Conservation (phyloP, 2,113 vertebrate genomes). For the Myxocyprinus asiaticus region DNA sequence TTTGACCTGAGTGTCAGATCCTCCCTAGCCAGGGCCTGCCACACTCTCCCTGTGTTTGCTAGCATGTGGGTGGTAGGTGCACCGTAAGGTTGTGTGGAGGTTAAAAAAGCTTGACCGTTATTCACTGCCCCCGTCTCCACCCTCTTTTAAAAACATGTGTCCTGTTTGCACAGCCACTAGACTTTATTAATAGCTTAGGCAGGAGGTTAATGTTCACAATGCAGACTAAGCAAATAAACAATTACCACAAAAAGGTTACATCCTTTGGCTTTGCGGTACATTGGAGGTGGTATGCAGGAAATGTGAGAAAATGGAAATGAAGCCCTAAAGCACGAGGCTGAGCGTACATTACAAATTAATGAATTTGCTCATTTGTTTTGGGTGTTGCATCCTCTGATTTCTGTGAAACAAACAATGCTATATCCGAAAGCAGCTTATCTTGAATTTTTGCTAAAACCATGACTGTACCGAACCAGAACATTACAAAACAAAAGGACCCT, state of each 20-base stretch:
- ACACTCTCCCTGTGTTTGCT: constrained; percentile 9
- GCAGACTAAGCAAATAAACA: constrained; percentile 59
- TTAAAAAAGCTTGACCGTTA: constrained; percentile 50
- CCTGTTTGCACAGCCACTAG: constrained; percentile 53
- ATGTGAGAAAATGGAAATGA: not conserved
- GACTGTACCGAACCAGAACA: too few species aligned
- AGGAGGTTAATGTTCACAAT: constrained; percentile 39
- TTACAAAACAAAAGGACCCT: too few species aligned
- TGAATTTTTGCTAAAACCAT: not conserved
- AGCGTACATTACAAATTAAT: too few species aligned
- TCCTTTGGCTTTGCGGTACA: constrained; percentile 39
- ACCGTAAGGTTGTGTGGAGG: constrained; percentile 29
- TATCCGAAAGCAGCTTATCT: not conserved
- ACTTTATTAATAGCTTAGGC: constrained; percentile 54
- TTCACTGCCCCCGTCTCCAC: constrained; percentile 17
- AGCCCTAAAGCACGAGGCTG: too few species aligned
- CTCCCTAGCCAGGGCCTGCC: not conserved
- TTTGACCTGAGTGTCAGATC: not conserved
- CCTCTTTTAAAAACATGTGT: constrained; percentile 45
- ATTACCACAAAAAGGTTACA: constrained; percentile 34
- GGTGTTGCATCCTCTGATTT: constrained; percentile 20
- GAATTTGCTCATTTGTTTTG: not conserved
- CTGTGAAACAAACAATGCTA: not conserved
- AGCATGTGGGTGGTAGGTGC: constrained; percentile 28
- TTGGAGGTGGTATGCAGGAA: constrained; percentile 19